Conservation (phyloP, 2,888 invertebrate genomes). For the Nomada ruficornis region DNA sequence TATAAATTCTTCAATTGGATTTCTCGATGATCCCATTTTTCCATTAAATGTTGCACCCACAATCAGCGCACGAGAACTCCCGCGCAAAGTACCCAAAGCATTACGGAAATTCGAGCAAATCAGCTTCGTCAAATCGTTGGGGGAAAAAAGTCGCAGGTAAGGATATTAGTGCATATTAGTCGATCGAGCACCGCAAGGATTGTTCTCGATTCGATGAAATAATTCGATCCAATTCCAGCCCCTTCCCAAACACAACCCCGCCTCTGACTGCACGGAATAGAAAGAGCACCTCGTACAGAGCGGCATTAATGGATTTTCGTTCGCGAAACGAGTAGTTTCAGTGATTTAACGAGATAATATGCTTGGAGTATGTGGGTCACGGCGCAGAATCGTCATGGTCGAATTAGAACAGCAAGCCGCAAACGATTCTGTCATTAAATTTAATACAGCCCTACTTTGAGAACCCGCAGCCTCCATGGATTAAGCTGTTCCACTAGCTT, state of each 20-base stretch:
- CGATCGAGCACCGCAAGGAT: constrained; percentile 29
- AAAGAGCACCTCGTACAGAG: constrained; percentile 10
- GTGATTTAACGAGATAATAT: constrained; percentile 62
- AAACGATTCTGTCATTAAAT: constrained; percentile 54
- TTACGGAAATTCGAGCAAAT: constrained; percentile 45
- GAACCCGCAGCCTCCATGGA: constrained; percentile 5
- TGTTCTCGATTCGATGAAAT: constrained; percentile 53
- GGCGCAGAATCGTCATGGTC: constrained; percentile 40
- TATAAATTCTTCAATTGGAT: too few relatives aligned
- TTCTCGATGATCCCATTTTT: too few relatives aligned
- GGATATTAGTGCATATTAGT: constrained; percentile 14
- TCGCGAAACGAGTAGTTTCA: constrained; percentile 40
- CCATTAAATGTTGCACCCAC: background rate
- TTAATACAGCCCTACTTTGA: constrained; percentile 47
- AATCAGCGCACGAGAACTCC: background rate
- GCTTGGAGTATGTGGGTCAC: constrained; percentile 46
- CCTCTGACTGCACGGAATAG: constrained; percentile 5
- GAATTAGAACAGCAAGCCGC: constrained; percentile 35
- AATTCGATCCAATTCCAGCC: constrained; percentile 48
- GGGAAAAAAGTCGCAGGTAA: constrained; percentile 48
- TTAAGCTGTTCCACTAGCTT: constrained; percentile 22
- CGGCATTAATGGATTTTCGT: constrained; percentile 56
- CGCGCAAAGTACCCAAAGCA: background rate
- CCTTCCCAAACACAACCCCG: constrained; percentile 20
- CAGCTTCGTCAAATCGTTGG: constrained; percentile 43